Conservation (phyloP, 2,797 vertebrate genomes). For the Phylloscopus collybita region DNA sequence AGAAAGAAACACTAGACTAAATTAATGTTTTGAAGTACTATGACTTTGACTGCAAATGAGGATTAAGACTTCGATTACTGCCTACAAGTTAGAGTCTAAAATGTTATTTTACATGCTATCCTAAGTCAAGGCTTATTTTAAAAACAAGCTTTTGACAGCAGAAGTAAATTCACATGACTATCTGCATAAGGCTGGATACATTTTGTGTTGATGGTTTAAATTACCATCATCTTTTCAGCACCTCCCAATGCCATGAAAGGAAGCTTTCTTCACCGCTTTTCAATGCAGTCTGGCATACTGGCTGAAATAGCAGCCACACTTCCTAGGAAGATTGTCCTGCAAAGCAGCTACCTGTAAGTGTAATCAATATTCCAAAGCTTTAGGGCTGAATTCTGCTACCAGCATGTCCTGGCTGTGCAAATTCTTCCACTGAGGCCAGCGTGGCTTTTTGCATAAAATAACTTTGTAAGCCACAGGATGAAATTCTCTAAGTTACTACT, state of each 20-base stretch:
- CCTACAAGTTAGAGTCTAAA: neutral
- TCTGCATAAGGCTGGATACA: slow-evolving; percentile 7
- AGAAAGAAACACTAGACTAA: slow-evolving; percentile 34
- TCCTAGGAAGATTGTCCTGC: slow-evolving; percentile 5
- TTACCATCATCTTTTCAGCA: slow-evolving; percentile 54
- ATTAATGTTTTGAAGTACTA: slow-evolving; percentile 17
- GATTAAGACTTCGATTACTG: neutral
- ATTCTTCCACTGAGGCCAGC: neutral
- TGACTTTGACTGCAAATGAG: neutral
- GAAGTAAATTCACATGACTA: slow-evolving; percentile 46
- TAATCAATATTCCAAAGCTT: neutral
- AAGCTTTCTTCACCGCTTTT: slow-evolving; percentile 36
- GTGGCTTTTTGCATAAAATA: neutral
- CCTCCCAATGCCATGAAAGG: neutral
- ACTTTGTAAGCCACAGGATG: neutral
- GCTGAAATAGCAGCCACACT: neutral
- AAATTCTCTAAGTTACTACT: neutral
- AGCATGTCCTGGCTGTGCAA: neutral
- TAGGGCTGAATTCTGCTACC: neutral
- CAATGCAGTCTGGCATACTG: neutral
- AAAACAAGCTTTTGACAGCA: slow-evolving; percentile 50
- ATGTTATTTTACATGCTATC: slow-evolving; percentile 17
- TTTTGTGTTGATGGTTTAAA: slow-evolving; percentile 51
- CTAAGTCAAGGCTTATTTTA: slow-evolving; percentile 29
- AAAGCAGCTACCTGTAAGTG: neutral